These are phyloP conservation scores for Megaleporinus macrocephalus DNA, from an alignment of 2,113 vertebrate species.

Conservation along the genomic window DNA sequence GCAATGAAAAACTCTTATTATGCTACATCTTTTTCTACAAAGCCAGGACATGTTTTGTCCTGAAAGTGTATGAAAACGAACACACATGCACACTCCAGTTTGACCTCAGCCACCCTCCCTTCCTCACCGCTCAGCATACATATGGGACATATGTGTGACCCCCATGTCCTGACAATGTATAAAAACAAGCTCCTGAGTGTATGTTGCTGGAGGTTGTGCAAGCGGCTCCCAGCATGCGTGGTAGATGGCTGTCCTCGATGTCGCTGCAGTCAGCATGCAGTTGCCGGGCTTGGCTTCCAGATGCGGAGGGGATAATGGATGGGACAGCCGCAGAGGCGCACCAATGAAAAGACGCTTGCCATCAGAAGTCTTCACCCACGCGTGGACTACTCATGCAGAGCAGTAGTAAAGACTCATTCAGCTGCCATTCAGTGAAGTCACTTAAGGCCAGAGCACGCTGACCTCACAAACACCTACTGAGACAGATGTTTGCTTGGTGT, in stretches of 20 bases:
- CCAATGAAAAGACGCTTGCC: conserved; percentile 62
- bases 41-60: neutral
- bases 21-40: no score
- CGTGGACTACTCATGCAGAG: conserved; percentile 32
- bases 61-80: neutral
- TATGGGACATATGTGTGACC: conserved; percentile 33
- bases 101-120: neutral
- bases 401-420: conserved; percentile 26
- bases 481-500: neutral
- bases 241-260: conserved; percentile 75
- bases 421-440: conserved; percentile 17
- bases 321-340: conserved; percentile 48
- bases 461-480: neutral
- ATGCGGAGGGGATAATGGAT: conserved; percentile 69
- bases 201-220: conserved; percentile 58
- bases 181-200: neutral
- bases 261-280: conserved; percentile 70
- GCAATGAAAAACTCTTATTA: no score
- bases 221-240: conserved; percentile 67
- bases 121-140: conserved; percentile 23
- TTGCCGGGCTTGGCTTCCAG: conserved; percentile 69
- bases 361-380: conserved; percentile 56
- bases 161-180: neutral
- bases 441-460: neutral
- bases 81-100: neutral